Conservation (phyloP, 1,140 invertebrate species). For the Heliconius congener region DNA sequence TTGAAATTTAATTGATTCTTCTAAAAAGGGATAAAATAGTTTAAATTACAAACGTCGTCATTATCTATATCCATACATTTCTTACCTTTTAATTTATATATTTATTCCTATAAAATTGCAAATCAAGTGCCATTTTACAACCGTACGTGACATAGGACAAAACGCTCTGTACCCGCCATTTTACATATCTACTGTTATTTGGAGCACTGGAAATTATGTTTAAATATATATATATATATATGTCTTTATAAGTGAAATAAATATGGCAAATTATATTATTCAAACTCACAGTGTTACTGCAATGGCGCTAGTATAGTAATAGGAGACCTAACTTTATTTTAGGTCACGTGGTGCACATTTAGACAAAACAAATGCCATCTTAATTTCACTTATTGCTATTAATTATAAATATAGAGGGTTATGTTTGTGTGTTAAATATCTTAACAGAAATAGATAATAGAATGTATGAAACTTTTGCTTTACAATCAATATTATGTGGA, state of each 20-base stretch:
- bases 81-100: too few relatives aligned
- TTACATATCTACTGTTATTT: not conserved
- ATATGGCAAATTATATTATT: not conserved
- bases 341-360: not conserved
- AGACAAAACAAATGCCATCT: not conserved
- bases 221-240: not conserved
- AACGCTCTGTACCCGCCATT: slow-evolving; percentile 22
- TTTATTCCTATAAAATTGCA: not conserved
- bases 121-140: slow-evolving; percentile 28
- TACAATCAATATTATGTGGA: not conserved
- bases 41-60: too few relatives aligned
- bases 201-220: not conserved
- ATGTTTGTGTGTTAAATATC: slow-evolving; percentile 5
- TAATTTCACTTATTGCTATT: slow-evolving; percentile 10
- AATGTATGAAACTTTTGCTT: not conserved
- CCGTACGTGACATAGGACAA: slow-evolving; percentile 5
- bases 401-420: not conserved
- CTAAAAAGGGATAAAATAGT: too few relatives aligned
- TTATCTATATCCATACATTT: too few relatives aligned
- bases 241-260: slow-evolving; percentile 4
- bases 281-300: not conserved
- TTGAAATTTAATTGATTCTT: too few relatives aligned
- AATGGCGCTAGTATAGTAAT: not conserved
- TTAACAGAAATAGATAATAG: not conserved
- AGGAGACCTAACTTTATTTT: not conserved